A percentile compares a stretch with the other conserved stretches of the same genome.
Evolutionary conservation across 2,797 vertebrate species (phyloP).

Genomic region (Gorsachius magnificus): DNA sequence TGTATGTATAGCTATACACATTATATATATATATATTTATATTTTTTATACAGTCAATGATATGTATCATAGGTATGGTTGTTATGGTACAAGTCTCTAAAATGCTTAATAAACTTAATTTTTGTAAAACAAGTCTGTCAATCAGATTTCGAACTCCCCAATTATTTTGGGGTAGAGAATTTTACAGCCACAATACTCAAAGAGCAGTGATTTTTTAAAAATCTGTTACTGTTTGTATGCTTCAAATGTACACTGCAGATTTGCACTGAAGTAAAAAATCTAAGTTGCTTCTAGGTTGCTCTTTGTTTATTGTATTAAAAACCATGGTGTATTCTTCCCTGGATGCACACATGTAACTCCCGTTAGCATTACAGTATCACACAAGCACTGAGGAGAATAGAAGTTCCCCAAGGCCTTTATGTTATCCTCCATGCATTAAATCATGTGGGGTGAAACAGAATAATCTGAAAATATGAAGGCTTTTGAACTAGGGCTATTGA

Average conservation of each 20-base stretch:
- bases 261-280: neutral
- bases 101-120: neutral
- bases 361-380: neutral
- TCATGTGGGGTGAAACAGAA: neutral
- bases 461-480: conserved; percentile 13
- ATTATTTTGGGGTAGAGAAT: neutral
- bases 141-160: neutral
- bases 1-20: neutral
- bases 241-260: neutral
- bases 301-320: neutral
- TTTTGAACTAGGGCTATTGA: conserved; percentile 34
- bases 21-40: neutral
- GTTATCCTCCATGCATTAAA: conserved; percentile 27
- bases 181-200: neutral
- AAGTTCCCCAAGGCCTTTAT: conserved; percentile 10
- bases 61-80: neutral
- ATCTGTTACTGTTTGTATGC: neutral
- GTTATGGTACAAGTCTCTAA: neutral
- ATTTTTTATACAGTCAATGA: neutral
- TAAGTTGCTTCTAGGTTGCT: neutral
- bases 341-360: neutral
- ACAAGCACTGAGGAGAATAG: neutral
- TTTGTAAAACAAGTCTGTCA: neutral
- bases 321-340: neutral
- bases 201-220: neutral